A percentile compares a stretch with the other conserved stretches of the same genome.
phyloP scores from a whole-genome alignment of 1,140 invertebrate genomes.

The Drosophila pachea region DNA sequence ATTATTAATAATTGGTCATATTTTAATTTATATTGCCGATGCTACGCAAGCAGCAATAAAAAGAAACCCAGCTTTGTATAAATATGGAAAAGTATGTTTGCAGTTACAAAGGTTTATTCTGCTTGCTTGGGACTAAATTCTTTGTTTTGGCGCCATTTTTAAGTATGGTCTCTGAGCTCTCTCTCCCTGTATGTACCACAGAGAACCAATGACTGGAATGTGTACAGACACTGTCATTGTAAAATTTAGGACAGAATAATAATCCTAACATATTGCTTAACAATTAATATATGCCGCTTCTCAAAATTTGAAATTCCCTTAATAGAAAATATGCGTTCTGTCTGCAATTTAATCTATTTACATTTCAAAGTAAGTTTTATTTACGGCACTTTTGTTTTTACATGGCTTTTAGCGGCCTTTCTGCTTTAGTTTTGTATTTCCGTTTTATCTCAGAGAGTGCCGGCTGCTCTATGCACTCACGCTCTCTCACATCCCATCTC shows the following conservation, averaged over 20 bases:
- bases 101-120: too few species aligned
- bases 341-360: conserved; percentile 23
- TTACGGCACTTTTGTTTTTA: conserved; percentile 71
- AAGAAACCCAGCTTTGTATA: too few species aligned
- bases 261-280: background rate
- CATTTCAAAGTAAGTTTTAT: conserved; percentile 36
- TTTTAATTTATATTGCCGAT: too few species aligned
- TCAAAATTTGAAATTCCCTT: conserved; percentile 44
- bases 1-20: too few species aligned
- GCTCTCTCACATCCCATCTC: conserved; percentile 10
- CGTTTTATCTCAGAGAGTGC: conserved; percentile 33
- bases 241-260: conserved; percentile 20
- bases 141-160: conserved; percentile 63
- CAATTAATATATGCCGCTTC: conserved; percentile 22
- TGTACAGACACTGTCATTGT: conserved; percentile 25
- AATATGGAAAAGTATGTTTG: too few species aligned
- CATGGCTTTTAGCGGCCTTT: conserved; percentile 50
- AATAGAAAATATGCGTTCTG: conserved; percentile 32
- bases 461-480: conserved; percentile 18
- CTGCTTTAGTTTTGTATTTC: conserved; percentile 40
- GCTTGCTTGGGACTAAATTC: background rate
- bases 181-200: conserved; percentile 29
- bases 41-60: too few species aligned
- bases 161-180: conserved; percentile 34
- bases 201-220: conserved; percentile 38